phyloP scores from a whole-genome alignment of 2,888 invertebrate genomes.

The Acronicta alni region DNA sequence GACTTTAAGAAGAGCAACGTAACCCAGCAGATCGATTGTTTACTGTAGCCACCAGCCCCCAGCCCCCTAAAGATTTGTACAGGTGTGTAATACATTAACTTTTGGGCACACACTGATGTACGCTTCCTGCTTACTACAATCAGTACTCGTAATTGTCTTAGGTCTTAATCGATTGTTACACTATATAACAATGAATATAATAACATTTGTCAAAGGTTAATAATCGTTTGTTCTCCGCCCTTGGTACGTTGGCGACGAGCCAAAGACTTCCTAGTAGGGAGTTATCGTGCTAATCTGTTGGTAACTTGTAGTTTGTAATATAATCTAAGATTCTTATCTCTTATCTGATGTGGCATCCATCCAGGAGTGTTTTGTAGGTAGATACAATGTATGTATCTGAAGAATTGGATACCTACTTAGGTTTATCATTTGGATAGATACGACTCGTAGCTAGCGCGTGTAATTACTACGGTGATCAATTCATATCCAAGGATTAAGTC shows the following conservation, averaged over 20 bases:
- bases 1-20: no score
- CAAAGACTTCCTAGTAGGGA: conserved; percentile 50
- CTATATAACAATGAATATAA: conserved; percentile 32
- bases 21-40: no score
- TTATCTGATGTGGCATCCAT: conserved; percentile 25
- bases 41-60: no score
- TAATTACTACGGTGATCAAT: no score
- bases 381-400: no score
- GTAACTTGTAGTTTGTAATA: not conserved
- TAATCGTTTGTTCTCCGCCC: conserved; percentile 71
- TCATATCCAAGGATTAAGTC: no score
- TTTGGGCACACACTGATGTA: no score
- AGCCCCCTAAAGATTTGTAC: no score
- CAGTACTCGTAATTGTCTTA: not conserved
- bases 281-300: conserved; percentile 8
- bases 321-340: not conserved
- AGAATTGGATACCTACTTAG: no score
- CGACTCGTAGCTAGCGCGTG: no score
- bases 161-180: conserved; percentile 30
- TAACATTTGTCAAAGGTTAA: conserved; percentile 68
- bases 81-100: no score
- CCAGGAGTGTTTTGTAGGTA: conserved; percentile 12
- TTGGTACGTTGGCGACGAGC: conserved; percentile 54
- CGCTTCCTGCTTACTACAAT: conserved; percentile 13
- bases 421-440: no score